Base-by-base conservation (phyloP, 2,797 vertebrate species). In the Pelodytes ibericus region DNA sequence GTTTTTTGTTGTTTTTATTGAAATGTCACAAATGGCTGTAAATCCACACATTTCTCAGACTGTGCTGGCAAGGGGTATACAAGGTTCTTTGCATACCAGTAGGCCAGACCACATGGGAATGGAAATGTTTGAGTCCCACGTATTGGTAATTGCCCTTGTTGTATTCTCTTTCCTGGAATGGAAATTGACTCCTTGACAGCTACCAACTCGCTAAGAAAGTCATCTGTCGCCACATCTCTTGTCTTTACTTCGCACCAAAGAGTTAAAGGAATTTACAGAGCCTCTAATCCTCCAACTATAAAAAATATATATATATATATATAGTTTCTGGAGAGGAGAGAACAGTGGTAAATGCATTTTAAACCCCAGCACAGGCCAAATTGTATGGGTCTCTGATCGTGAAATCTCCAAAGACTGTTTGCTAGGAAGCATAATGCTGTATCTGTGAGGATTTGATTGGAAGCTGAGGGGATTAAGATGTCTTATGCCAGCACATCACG, bases 381-480 rank as follows among this genome's bases (percentile, higher is more conserved):
- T 47, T 59, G 36, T 36, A 41, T 16, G 61, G 3, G 51, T 20
- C 16, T 63, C 61, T 47, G 68, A 77, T 77, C 26, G 16, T 24
- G 41, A 53, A 72, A 60, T 59, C 61, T 66, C 53, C 62, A 66
- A 51, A 78, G 62, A 72, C 49, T 31, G 24, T 61, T 49, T 72
- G 30, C 27, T n/a, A 41, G 59, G 39, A 39, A 26, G 69, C 41
- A 47, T 63, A 77, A 71, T 59, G 36, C 27, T 16, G 60, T 71
- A n/a, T 49, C 63, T 59, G 30, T 49, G 9, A 49, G 51, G 68
- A 51, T 77, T 72, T 59, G 16, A 60, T n/a, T 61, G 25, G 29
- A 30, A 60, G 61, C 62, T 29, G 47, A 39, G 27, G 70, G 76
- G 70, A 79, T 78, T 79, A 79, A 51, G 15, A 53, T 60, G 56